Base-by-base conservation (phyloP, 2,113 vertebrate genomes). In the Gallinago jamesoni region DNA sequence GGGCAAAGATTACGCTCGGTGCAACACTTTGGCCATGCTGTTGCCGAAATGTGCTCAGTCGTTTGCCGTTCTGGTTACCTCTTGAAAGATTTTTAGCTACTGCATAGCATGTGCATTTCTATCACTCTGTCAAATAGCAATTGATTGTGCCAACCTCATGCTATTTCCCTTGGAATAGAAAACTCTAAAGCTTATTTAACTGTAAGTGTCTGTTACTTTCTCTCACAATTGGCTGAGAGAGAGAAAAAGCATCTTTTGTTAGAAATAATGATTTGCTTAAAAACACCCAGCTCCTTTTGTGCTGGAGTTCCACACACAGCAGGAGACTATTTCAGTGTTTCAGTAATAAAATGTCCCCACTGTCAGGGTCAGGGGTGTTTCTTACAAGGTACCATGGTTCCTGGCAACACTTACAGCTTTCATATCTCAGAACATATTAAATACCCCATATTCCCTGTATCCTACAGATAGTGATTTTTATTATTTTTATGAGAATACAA, bases 241-340 rank as follows among this genome's bases (percentile, higher is more conserved):
- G 70, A 90, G 55, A 72, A 91, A 95, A 85, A 66, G 43, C 69
- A 50, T 68, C 80, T 87, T 93, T 96, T 96, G 62, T 94, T 79
- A 89, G 62, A 90, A 93, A 93, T 84, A 90, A 88, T 89, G 66
- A 89, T 87, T 87, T 92, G 86, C 83, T 90, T 95, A 87, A 92
- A 90, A 96, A 75, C 74, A 84, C 41, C 45, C 83, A 81, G 57
- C 43, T 93, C n/a, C 57, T 74, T 92, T 93, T 93, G 90, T 94
- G 80, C 39, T 69, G 43, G 72, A 81, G 76, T 62, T 95, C 84
- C 73, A 72, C 14, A 39, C 16, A 3, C 82, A 94, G 89, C 74
- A 82, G 81, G 94, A 87, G 31, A 73, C 35, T 59, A 41, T 64
- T 47, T 64, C 80, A 28, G 69, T 63, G 50, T 69, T 91, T 91